Evolutionary conservation across 2,113 vertebrate genomes (phyloP), one percentile per base, ranked within the genome.

Genomic region (Oryzias woworae): DNA sequence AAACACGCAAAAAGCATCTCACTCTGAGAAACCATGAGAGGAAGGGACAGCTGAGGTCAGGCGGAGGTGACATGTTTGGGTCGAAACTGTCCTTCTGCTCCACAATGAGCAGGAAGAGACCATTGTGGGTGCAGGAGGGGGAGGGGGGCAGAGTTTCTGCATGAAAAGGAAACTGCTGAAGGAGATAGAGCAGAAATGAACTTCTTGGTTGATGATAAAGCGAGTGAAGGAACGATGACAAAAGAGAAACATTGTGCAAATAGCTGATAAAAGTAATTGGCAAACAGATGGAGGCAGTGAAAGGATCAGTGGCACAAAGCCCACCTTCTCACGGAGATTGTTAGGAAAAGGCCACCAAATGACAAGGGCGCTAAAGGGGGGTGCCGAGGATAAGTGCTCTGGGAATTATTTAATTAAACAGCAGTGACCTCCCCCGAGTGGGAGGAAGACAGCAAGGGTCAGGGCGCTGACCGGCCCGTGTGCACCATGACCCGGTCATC

Each of bases 371-470:
- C 83, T 86, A 6, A 16, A 51, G 78, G 77, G 69, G 73, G 53
- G 60, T 58, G 28, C 51, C 54, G 50, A 65, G 83, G 85, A 81
- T 77, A 86, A 84, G 70, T 53, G 82, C 69, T 71, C 75, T 51
- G 71, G 74, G 84, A 88, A 74, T 90, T 84, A 88, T 88, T 92
- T 85, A 91, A 87, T 90, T 90, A 89, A 89, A 85, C 47, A 61
- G 22, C 75, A 66, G 58, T 71, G 69, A 74, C 69, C 62, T 77
- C 59, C 44, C 52, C 22, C 48, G 50, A 53, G 68, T 45, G 43
- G 26, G 60, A 14, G 63, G 62, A 28, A 22, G 5, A 10, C 47
- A 18, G 52, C 49, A 65, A 68, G 76, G 66, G 76, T 81, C 80
- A 73, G 48, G 50, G 65, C 72, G 64, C 62, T 58, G 81, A 75